phyloP scores from a whole-genome alignment of 2,113 vertebrate species.

The Tympanuchus pallidicinctus region DNA sequence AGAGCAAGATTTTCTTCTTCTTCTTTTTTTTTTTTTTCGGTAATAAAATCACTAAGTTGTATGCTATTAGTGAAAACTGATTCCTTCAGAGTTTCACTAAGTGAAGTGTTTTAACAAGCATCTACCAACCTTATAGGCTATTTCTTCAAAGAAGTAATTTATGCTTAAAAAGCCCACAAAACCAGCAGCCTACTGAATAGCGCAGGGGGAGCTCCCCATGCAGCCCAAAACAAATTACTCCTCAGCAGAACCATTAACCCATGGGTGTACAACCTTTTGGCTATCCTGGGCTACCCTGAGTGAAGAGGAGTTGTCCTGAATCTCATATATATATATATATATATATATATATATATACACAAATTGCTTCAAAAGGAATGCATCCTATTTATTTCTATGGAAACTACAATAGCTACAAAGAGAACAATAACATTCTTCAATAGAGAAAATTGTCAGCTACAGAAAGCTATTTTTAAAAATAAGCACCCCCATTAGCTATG shows the following conservation, averaged over 20 bases:
- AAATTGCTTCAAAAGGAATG: too few relatives aligned
- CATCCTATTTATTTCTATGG: too few relatives aligned
- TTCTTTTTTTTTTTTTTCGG: background rate
- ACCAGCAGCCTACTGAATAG: background rate
- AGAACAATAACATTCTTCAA: too few relatives aligned
- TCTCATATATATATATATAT: too few relatives aligned
- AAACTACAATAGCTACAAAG: too few relatives aligned
- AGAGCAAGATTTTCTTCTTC: background rate
- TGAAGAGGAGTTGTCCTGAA: too few relatives aligned
- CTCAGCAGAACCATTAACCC: background rate
- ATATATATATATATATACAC: too few relatives aligned
- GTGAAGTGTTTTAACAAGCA: slow-evolving; percentile 40
- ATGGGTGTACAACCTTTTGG: too few relatives aligned
- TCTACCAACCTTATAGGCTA: background rate
- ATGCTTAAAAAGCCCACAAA: background rate
- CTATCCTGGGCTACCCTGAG: too few relatives aligned
- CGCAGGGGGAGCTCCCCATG: background rate
- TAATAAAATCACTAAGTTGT: slow-evolving; percentile 21
- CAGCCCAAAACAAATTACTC: background rate
- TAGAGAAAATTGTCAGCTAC: too few relatives aligned
- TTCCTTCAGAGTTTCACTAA: slow-evolving; percentile 22
- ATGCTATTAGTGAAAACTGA: slow-evolving; percentile 47
- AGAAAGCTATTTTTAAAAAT: too few relatives aligned
- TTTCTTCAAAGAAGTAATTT: slow-evolving; percentile 36
- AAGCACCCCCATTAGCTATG: too few relatives aligned